phyloP scores from a whole-genome alignment of 23 tunicate species.

The Aplidium turbinatum region DNA sequence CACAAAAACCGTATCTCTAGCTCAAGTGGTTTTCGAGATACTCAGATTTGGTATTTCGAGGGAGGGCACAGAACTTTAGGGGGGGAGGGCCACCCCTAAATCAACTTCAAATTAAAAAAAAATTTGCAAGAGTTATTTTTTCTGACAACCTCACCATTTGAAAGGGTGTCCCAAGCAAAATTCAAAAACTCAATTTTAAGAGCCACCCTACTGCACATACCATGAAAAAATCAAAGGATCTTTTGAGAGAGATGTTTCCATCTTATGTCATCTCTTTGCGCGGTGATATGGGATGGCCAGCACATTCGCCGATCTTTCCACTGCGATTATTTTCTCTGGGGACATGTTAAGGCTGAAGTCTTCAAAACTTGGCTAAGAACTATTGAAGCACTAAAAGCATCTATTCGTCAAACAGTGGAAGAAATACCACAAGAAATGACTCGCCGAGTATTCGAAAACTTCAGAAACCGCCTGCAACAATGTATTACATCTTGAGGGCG shows the following conservation, averaged over 20 bases:
- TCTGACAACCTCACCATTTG: too few relatives aligned
- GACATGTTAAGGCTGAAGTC: constrained; percentile 10
- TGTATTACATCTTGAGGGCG: constrained; percentile 18
- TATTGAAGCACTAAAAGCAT: constrained; percentile 5
- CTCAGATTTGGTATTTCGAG: too few relatives aligned
- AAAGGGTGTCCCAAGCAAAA: too few relatives aligned
- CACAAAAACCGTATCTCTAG: too few relatives aligned
- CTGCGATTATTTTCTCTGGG: constrained; percentile 35
- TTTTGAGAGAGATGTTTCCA: constrained; percentile 23
- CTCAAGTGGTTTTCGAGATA: too few relatives aligned
- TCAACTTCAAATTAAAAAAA: too few relatives aligned
- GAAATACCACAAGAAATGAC: constrained; percentile 31
- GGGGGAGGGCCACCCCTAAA: too few relatives aligned
- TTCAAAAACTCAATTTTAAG: too few relatives aligned
- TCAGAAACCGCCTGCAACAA: constrained; percentile 24
- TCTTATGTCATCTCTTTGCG: constrained; percentile 8
- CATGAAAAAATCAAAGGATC: constrained; percentile 13
- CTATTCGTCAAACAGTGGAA: constrained; percentile 33
- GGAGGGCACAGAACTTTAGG: too few relatives aligned
- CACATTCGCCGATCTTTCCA: constrained; percentile 13
- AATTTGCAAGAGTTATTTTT: too few relatives aligned
- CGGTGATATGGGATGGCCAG: constrained; percentile 27
- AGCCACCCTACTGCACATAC: too few relatives aligned
- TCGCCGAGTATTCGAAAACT: constrained; percentile 23
- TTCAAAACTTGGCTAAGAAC: constrained; percentile 21